Percentiles rank a stretch among this genome's conserved stretches.
Conservation (phyloP, 2,797 vertebrate genomes). For the Anguilla pacifica region DNA sequence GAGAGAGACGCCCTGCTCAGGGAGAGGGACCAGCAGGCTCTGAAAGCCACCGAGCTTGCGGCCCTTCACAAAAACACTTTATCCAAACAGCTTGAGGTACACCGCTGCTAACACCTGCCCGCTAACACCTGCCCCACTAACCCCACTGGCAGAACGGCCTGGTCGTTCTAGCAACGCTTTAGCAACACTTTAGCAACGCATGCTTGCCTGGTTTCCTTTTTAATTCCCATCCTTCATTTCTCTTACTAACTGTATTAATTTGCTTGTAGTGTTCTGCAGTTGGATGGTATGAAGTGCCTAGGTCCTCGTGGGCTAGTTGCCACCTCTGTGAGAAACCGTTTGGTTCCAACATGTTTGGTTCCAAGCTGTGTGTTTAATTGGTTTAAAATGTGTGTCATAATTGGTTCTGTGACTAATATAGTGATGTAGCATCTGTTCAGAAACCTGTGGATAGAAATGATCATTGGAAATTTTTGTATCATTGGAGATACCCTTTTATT, state of each 20-base stretch:
- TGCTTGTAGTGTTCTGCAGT: constrained; percentile 55
- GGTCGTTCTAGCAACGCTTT: constrained; percentile 57
- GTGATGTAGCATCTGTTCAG: background rate
- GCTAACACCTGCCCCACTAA: constrained; percentile 71
- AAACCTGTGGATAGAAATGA: constrained; percentile 21
- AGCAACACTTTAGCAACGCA: constrained; percentile 55
- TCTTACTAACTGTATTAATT: constrained; percentile 56
- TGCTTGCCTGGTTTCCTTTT: constrained; percentile 45
- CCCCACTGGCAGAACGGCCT: constrained; percentile 51
- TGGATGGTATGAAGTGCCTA: constrained; percentile 33
- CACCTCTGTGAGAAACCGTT: constrained; percentile 16
- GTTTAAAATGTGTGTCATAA: background rate
- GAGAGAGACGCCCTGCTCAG: constrained; percentile 75
- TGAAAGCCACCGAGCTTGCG: constrained; percentile 79
- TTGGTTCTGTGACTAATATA: background rate
- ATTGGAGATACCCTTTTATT: background rate
- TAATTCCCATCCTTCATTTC: constrained; percentile 44
- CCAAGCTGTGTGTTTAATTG: background rate
- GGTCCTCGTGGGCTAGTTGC: constrained; percentile 60
- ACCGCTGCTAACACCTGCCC: constrained; percentile 67
- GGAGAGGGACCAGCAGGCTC: constrained; percentile 76
- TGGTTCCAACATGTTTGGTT: background rate
- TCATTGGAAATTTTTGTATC: background rate
- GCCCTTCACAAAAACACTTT: constrained; percentile 81
- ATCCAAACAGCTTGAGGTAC: constrained; percentile 84